Percentiles rank a stretch among this genome's conserved stretches.
Evolutionary conservation across 2,888 invertebrate species (phyloP).

Genomic region (Falcaria lacertinaria): DNA sequence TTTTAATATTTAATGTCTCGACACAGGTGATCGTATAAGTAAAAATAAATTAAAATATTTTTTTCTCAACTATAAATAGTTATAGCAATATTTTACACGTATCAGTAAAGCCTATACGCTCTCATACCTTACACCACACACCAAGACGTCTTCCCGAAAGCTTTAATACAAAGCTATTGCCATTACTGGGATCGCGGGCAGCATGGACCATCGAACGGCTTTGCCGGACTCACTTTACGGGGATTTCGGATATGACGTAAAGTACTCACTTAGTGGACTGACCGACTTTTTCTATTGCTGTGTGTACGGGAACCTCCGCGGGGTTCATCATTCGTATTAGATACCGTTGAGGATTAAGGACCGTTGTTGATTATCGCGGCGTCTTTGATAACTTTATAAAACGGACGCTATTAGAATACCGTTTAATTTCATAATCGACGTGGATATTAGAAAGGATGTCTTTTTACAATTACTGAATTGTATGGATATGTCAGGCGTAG

Average conservation of each 20-base stretch:
- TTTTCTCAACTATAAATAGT: too few relatives aligned
- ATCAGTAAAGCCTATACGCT: too few relatives aligned
- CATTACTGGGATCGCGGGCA: conserved; percentile 73
- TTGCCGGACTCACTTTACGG: conserved; percentile 76
- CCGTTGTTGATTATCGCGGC: conserved; percentile 1
- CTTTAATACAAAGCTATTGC: conserved; percentile 80
- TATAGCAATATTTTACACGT: too few relatives aligned
- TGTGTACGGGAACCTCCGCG: neutral
- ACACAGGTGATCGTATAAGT: too few relatives aligned
- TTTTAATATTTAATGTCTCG: too few relatives aligned
- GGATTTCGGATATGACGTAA: conserved; percentile 79
- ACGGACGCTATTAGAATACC: too few relatives aligned
- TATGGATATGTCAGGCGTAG: too few relatives aligned
- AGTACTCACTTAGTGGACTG: conserved; percentile 71
- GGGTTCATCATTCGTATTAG: neutral
- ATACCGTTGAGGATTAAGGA: neutral
- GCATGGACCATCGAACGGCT: conserved; percentile 73
- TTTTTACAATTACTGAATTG: too few relatives aligned
- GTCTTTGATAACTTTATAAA: too few relatives aligned
- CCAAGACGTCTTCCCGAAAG: conserved; percentile 61
- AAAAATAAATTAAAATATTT: too few relatives aligned
- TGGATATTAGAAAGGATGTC: too few relatives aligned
- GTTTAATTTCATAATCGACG: too few relatives aligned
- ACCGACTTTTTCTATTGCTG: conserved; percentile 62
- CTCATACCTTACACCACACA: conserved; percentile 57